Percentiles rank a stretch among this genome's conserved stretches.
These are phyloP conservation scores for Grallaria varia DNA, from an alignment of 2,113 vertebrate genomes.

Conservation along the genomic window DNA sequence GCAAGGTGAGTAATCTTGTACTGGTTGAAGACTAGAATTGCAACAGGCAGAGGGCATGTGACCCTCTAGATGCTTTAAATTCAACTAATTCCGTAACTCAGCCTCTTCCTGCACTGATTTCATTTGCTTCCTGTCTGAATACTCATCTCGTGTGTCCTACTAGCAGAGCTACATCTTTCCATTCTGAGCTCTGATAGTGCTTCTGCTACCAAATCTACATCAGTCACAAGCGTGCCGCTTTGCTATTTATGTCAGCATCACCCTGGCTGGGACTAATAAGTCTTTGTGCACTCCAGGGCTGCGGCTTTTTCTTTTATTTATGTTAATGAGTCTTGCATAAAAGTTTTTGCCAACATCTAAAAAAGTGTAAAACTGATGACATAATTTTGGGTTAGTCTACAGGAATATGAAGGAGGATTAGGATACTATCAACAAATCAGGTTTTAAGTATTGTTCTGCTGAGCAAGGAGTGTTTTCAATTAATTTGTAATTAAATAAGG, in stretches of 20 bases:
- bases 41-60: neutral
- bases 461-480: constrained; percentile 79
- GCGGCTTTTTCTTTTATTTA: constrained; percentile 4
- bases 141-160: neutral
- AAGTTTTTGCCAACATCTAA: constrained; percentile 41
- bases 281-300: neutral
- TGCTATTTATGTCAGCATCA: neutral
- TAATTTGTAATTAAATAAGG: constrained; percentile 85
- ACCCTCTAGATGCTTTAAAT: neutral
- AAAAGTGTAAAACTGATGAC: constrained; percentile 71
- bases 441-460: constrained; percentile 68
- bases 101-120: neutral
- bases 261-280: neutral
- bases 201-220: neutral
- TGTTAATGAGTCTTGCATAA: constrained; percentile 1
- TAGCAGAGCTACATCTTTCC: neutral
- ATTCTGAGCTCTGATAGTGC: neutral
- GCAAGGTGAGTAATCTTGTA: neutral
- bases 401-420: constrained; percentile 73
- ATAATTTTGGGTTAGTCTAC: constrained; percentile 64
- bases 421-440: constrained; percentile 78
- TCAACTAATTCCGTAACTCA: neutral
- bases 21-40: neutral
- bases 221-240: neutral
- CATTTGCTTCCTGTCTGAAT: neutral